Evolutionary conservation across 2,113 vertebrate genomes (phyloP), one percentile per base, ranked within the genome.

Genomic region (Myotis davidii): DNA sequence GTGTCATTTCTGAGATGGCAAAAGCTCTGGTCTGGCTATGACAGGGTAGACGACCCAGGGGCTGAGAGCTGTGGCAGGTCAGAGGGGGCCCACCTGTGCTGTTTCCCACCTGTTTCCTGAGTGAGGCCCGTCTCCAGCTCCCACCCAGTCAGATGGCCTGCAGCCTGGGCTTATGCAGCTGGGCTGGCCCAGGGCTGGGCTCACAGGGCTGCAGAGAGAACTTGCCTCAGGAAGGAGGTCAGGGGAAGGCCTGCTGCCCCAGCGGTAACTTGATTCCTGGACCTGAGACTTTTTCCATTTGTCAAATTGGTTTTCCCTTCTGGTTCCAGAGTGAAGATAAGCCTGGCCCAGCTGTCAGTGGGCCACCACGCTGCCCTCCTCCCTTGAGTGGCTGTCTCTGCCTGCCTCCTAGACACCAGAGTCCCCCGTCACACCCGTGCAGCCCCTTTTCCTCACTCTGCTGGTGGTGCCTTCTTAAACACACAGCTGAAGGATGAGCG

Each of bases 281-380:
- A 27, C 18, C 16, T 67, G 83, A 77, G 74, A 64, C 18, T 76
- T 92, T 67, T 54, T 64, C 79, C 77, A 69, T 92, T 95, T 96
- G 88, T 90, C 94, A 96, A 32, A 90, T 84, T 90, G 76, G 50
- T 85, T 87, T 88, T 92, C 67, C 74, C 42, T 79, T 89, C 82
- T 34, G 42, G 72, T 70, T 96, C 45, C 77, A 87, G 61, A 88
- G 78, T 52, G 34, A 94, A 91, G 88, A 90, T 76, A 88, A 92
- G 39, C 84, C 70, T 67, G 76, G 69, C 45, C 45, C 92, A 79
- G 48, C 91, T 87, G 84, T 85, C 69, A 84, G 81, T 16, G 14
- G 70, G n/a, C 27, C 37, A 29, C 54, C 23, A 52, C 45, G 37
- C 42, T 65, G 32, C 73, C 61, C 45, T 81, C 7, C 45, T 61